These are phyloP conservation scores for Labroides dimidiatus DNA, from an alignment of 2,797 vertebrate genomes.

Conservation along the genomic window DNA sequence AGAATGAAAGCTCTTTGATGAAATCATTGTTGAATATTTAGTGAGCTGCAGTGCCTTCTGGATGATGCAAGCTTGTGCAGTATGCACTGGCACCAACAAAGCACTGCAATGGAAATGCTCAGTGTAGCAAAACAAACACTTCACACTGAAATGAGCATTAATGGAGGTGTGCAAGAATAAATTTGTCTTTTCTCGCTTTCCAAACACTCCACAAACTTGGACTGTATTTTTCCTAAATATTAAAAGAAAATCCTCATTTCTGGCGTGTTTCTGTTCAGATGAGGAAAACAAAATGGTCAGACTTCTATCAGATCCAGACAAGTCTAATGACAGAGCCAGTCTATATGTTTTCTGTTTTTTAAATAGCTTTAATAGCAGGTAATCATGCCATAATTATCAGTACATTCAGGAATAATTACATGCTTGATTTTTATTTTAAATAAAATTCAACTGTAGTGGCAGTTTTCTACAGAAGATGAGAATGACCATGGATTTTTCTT, in stretches of 20 bases:
- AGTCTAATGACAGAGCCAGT: neutral
- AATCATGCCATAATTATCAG: slow-evolving; percentile 1
- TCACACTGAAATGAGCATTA: neutral
- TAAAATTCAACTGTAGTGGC: neutral
- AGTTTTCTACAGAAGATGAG: slow-evolving; percentile 3
- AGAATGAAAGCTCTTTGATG: slow-evolving; percentile 29
- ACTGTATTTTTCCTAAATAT: neutral
- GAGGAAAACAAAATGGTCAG: neutral
- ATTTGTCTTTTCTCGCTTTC: neutral
- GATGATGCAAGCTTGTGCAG: slow-evolving; percentile 30
- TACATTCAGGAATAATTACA: slow-evolving; percentile 5
- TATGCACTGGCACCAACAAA: slow-evolving; percentile 1
- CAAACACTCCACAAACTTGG: slow-evolving; percentile 1
- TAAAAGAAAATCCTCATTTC: neutral
- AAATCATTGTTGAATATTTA: slow-evolving; percentile 25
- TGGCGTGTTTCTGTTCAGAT: neutral
- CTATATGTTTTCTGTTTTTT: slow-evolving; percentile 2
- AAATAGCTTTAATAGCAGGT: slow-evolving; percentile 19
- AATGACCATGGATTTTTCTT: no score
- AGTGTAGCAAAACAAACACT: neutral
- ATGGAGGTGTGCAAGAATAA: neutral
- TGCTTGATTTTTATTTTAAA: neutral
- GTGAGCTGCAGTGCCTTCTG: neutral
- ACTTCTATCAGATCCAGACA: neutral
- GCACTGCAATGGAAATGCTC: neutral